These are phyloP conservation scores for Formicarius rufipectus DNA, from an alignment of 2,113 vertebrate genomes.

Conservation along the genomic window DNA sequence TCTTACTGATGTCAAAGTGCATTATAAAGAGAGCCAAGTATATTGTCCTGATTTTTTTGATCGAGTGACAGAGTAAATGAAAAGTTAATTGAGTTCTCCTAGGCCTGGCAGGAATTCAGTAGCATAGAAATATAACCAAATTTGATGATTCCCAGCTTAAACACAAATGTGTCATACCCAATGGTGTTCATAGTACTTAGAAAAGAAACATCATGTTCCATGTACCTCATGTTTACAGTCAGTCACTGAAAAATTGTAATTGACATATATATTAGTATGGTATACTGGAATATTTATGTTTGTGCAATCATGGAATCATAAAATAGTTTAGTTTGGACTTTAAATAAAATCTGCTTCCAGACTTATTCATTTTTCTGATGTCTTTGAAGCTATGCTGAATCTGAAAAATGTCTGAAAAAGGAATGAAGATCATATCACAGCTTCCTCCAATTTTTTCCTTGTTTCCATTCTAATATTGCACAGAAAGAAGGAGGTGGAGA, in stretches of 20 bases:
- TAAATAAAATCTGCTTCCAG: not conserved
- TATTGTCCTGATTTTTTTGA: not conserved
- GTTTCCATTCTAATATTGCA: not conserved
- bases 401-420: not conserved
- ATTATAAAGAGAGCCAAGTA: not conserved
- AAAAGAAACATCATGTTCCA: not conserved
- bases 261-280: not conserved
- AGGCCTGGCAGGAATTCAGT: not conserved
- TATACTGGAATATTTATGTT: not conserved
- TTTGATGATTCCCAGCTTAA: not conserved
- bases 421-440: not conserved
- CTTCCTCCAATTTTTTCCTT: not conserved
- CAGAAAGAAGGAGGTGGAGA: not conserved
- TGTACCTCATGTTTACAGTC: not conserved
- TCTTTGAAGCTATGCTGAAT: not conserved
- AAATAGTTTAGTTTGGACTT: not conserved
- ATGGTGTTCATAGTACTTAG: accelerated
- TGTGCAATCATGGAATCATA: not conserved
- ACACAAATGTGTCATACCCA: not conserved
- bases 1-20: not conserved
- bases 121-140: not conserved
- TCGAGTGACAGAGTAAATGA: not conserved
- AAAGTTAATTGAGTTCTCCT: not conserved
- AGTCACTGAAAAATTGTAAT: not conserved
- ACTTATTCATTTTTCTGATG: not conserved